These are phyloP conservation scores for Dasyprocta punctata DNA, from an alignment of 2,113 vertebrate species.

Conservation along the genomic window DNA sequence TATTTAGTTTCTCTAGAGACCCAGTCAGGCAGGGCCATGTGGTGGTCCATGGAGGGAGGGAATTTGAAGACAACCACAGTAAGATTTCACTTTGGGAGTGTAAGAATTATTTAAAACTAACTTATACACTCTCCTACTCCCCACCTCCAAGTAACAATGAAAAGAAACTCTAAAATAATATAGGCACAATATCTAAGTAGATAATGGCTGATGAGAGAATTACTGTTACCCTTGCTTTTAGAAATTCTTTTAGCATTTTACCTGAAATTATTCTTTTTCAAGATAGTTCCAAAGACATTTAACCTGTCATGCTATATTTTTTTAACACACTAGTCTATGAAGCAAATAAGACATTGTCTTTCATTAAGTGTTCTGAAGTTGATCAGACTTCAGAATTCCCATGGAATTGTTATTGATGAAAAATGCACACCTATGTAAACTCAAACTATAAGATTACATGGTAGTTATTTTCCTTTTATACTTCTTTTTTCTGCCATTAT, in stretches of 20 bases:
- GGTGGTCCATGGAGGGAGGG: not conserved
- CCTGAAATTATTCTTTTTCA: not conserved
- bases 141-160: not conserved
- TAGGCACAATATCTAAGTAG: not conserved
- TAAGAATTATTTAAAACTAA: not conserved
- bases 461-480: not conserved
- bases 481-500: not conserved
- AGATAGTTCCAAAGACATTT: not conserved
- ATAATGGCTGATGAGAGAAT: not conserved
- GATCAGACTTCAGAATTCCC: not conserved
- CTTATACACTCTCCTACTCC: not conserved
- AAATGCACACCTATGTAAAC: not conserved
- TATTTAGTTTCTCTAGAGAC: not conserved
- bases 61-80: not conserved
- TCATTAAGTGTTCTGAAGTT: not conserved
- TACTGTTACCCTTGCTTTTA: not conserved
- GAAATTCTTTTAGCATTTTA: constrained; percentile 36
- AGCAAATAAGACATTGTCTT: not conserved
- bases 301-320: not conserved
- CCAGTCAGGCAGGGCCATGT: not conserved
- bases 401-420: not conserved
- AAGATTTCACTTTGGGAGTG: not conserved
- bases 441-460: not conserved
- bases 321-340: not conserved
- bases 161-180: not conserved